Evolutionary conservation across 2,888 invertebrate species (phyloP).

Genomic region (Pelosia muscerda): DNA sequence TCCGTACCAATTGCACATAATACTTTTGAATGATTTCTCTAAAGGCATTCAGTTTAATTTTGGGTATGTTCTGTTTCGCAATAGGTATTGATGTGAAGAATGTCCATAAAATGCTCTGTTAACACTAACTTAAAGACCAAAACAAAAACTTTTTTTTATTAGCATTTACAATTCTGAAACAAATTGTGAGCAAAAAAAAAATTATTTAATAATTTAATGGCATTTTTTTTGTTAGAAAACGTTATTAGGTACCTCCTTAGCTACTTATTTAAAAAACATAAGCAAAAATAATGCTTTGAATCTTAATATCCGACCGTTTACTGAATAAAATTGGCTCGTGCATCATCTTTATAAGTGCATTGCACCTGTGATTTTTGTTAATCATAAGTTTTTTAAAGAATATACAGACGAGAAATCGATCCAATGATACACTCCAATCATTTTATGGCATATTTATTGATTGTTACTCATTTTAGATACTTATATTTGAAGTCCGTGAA

Average conservation of each 20-base stretch:
- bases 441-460: constrained; percentile 53
- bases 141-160: too few species aligned
- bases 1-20: too few species aligned
- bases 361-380: constrained; percentile 44
- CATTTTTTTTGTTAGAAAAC: background rate
- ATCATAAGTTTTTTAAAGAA: constrained; percentile 40
- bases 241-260: too few species aligned
- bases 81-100: too few species aligned
- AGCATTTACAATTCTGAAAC: too few species aligned
- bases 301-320: background rate
- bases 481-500: constrained; percentile 54
- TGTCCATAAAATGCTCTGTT: too few species aligned
- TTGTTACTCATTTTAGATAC: constrained; percentile 52
- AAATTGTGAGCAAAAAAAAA: too few species aligned
- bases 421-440: constrained; percentile 48
- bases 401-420: constrained; percentile 40
- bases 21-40: too few species aligned
- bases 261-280: background rate
- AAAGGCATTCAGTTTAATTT: too few species aligned
- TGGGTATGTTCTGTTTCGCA: too few species aligned
- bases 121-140: too few species aligned
- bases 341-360: constrained; percentile 36
- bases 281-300: background rate
- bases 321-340: constrained; percentile 20
- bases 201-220: too few species aligned